A percentile compares a stretch with the other conserved stretches of the same genome.
phyloP scores from a whole-genome alignment of 2,113 vertebrate genomes.

The Sclerurus mexicanus region DNA sequence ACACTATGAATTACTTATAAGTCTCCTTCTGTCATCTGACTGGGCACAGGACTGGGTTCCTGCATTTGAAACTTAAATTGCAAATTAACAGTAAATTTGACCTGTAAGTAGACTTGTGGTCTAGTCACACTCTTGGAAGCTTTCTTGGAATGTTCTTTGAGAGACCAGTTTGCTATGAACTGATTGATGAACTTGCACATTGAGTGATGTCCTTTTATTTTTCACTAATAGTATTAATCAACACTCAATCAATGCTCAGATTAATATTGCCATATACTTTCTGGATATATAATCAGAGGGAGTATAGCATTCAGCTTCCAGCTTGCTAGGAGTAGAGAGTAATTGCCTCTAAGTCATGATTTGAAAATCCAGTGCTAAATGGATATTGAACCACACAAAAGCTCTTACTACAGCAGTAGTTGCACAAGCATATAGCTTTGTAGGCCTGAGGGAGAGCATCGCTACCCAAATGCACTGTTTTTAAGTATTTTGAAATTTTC shows the following conservation, averaged over 20 bases:
- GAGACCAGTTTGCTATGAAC: not conserved
- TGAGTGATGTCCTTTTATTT: not conserved
- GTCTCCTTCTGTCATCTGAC: not conserved
- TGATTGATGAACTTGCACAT: not conserved
- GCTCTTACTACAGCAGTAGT: not conserved
- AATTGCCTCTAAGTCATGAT: slow-evolving; percentile 24
- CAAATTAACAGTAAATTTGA: not conserved
- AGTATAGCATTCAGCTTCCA: not conserved
- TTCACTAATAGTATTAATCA: not conserved
- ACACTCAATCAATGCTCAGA: not conserved
- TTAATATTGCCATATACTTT: not conserved
- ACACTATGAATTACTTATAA: not conserved
- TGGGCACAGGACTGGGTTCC: not conserved
- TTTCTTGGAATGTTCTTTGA: not conserved
- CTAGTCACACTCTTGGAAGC: not conserved
- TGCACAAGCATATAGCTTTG: not conserved
- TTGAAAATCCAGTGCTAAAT: not conserved
- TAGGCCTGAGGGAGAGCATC: not conserved
- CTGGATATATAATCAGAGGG: not conserved
- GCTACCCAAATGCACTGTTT: not conserved
- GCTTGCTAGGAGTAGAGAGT: not conserved
- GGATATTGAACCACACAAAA: slow-evolving; percentile 15
- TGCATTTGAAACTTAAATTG: not conserved
- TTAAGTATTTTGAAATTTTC: not conserved
- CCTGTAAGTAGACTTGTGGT: not conserved